phyloP scores from a whole-genome alignment of 2,113 vertebrate species.

The Butastur rufipennis region DNA sequence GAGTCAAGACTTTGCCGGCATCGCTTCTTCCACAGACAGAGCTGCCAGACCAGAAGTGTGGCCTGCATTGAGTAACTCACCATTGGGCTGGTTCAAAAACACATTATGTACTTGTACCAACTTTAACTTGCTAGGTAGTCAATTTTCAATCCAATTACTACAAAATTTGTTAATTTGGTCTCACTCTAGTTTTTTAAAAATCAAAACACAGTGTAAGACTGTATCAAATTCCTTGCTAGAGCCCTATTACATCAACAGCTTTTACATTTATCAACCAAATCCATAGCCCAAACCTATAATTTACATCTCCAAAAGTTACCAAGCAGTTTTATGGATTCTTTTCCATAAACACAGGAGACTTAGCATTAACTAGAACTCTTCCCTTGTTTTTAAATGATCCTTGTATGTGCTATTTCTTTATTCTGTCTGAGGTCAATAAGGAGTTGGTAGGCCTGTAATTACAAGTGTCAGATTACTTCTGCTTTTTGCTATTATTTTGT shows the following conservation, averaged over 20 bases:
- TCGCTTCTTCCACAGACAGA: not conserved
- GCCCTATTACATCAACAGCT: not conserved
- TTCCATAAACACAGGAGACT: not conserved
- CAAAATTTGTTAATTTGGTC: not conserved
- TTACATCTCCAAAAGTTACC: not conserved
- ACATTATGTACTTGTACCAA: not conserved
- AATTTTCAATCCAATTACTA: not conserved
- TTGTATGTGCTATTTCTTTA: not conserved
- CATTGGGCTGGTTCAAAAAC: not conserved
- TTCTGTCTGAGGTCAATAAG: not conserved
- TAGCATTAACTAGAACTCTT: not conserved
- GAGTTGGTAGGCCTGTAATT: slow-evolving; percentile 8
- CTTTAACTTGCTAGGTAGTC: not conserved
- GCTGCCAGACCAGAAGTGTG: not conserved
- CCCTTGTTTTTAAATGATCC: not conserved
- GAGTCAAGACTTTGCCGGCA: not conserved
- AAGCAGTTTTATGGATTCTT: not conserved
- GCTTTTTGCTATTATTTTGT: slow-evolving; percentile 1
- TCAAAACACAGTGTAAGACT: not conserved
- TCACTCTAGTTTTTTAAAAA: not conserved
- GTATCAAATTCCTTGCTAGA: not conserved
- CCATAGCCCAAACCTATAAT: not conserved
- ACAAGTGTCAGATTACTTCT: slow-evolving; percentile 12
- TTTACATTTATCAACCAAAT: slow-evolving; percentile 11
- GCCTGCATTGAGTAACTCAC: not conserved